A percentile compares a stretch with the other conserved stretches of the same genome.
These are phyloP conservation scores for Octodon degus DNA, from an alignment of 2,113 vertebrate genomes.

Conservation along the genomic window DNA sequence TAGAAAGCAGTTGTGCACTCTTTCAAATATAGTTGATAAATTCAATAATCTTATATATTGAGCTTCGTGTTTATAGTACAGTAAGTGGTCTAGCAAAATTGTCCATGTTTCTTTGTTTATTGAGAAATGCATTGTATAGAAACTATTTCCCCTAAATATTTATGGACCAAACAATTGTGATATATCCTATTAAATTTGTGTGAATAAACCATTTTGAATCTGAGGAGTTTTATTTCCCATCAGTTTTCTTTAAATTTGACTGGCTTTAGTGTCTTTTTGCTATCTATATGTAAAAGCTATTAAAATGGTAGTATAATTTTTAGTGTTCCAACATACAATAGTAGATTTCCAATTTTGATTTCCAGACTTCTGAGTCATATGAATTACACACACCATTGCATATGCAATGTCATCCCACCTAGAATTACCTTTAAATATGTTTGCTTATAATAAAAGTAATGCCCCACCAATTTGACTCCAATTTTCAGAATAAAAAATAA, in stretches of 20 bases:
- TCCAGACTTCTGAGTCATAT: conserved; percentile 79
- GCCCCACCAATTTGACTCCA: conserved; percentile 96
- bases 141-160: conserved; percentile 99
- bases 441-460: conserved; percentile 93
- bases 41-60: conserved; percentile 99
- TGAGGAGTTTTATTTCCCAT: conserved; percentile 99
- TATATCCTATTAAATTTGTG: conserved; percentile 99
- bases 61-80: conserved; percentile 99
- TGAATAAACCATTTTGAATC: conserved; percentile 99
- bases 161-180: conserved; percentile 99
- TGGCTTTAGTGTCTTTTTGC: conserved; percentile 65
- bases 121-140: conserved; percentile 99
- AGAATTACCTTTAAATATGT: conserved; percentile 82
- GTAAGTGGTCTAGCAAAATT: conserved; percentile 99
- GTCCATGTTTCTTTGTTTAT: conserved; percentile 99
- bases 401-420: conserved; percentile 80
- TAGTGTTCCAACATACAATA: conserved; percentile 78
- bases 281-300: conserved; percentile 78
- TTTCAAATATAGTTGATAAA: conserved; percentile 98
- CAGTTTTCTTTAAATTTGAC: conserved; percentile 84
- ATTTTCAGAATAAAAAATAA: conserved; percentile 86
- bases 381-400: conserved; percentile 82
- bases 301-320: conserved; percentile 74
- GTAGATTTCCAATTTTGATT: conserved; percentile 68
- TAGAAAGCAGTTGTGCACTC: conserved; percentile 99